phyloP scores from a whole-genome alignment of 2,888 invertebrate species.

The Lasioglossum leucozonium region DNA sequence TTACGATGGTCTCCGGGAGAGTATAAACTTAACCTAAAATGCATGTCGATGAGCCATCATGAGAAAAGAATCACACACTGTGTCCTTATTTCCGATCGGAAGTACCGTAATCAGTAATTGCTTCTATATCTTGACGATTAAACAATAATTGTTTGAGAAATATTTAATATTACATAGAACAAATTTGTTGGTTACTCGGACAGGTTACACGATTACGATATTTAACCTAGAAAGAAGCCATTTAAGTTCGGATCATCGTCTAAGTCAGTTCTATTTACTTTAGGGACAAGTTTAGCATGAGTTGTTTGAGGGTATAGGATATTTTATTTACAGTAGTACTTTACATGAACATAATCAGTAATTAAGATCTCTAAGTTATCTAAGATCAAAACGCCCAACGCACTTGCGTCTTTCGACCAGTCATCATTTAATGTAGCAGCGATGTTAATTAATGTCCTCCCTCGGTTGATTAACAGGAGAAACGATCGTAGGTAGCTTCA shows the following conservation, averaged over 20 bases:
- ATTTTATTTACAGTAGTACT: background rate
- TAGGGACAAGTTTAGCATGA: too few species aligned
- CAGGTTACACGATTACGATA: background rate
- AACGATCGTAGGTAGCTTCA: background rate
- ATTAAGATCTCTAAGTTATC: background rate
- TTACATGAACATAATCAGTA: background rate
- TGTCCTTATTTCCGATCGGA: background rate
- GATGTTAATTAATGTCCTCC: too few species aligned
- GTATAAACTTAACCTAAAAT: conserved; percentile 4
- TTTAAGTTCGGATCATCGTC: background rate
- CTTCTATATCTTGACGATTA: background rate
- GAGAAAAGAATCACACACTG: background rate
- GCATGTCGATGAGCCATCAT: background rate
- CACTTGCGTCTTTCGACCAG: background rate
- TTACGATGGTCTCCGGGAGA: background rate
- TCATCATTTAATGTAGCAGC: background rate
- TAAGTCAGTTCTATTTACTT: background rate
- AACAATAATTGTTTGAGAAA: background rate
- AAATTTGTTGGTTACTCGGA: background rate
- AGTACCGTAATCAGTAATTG: background rate
- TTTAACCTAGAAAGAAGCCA: background rate
- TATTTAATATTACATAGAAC: background rate
- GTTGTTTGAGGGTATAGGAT: background rate
- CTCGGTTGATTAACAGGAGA: background rate
- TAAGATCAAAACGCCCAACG: background rate